Evolutionary conservation across 2,888 invertebrate species (phyloP).

Genomic region (Drosophila longiperda): DNA sequence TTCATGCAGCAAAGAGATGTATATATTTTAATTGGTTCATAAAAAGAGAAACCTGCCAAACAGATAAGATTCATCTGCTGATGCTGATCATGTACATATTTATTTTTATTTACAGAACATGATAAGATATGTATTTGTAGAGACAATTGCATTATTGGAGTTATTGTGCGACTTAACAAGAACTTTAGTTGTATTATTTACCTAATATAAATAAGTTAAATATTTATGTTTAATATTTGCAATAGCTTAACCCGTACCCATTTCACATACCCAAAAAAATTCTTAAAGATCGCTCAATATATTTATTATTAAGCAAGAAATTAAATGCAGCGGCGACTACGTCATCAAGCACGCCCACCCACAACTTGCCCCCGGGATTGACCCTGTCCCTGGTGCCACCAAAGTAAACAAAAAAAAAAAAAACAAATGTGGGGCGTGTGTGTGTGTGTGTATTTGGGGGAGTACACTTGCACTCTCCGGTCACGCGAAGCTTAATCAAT

Average conservation of each 20-base stretch:
- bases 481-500: conserved; percentile 69
- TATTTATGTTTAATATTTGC: background rate
- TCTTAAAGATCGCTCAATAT: background rate
- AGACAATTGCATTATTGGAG: background rate
- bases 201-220: background rate
- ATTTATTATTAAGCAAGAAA: background rate
- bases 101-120: background rate
- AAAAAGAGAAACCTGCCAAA: background rate
- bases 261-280: background rate
- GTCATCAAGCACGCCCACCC: conserved; percentile 29
- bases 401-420: background rate
- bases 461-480: conserved; percentile 57
- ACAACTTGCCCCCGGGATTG: conserved; percentile 11
- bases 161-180: too few species aligned
- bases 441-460: background rate
- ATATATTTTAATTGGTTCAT: background rate
- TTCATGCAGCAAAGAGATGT: background rate
- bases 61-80: background rate
- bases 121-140: background rate
- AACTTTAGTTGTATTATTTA: background rate
- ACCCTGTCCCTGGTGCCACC: conserved; percentile 39
- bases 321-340: conserved; percentile 10
- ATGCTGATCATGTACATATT: background rate
- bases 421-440: conserved; percentile 20
- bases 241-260: background rate